phyloP scores from a whole-genome alignment of 2,797 vertebrate genomes.

The Orestias chungarensis region DNA sequence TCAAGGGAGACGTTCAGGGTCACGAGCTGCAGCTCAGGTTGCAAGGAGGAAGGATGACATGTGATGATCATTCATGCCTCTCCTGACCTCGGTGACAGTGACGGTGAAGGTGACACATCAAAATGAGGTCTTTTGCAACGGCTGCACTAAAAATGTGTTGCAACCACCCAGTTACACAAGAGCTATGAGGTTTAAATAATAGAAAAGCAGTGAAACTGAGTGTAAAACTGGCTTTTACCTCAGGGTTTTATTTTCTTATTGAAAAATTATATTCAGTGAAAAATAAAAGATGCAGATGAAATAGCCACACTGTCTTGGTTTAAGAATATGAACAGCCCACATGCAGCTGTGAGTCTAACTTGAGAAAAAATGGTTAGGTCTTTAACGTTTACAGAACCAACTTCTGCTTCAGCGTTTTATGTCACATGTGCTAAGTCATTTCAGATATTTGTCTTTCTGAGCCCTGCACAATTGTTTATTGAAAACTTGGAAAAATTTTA shows the following conservation, averaged over 20 bases:
- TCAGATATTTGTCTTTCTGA: too few species aligned
- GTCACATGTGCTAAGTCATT: background rate
- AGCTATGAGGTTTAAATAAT: background rate
- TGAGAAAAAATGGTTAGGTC: too few species aligned
- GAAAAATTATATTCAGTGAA: background rate
- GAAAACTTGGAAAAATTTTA: too few species aligned
- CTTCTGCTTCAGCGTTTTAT: too few species aligned
- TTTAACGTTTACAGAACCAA: too few species aligned
- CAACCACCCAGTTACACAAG: constrained; percentile 17
- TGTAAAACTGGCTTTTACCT: background rate
- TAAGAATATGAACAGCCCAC: too few species aligned
- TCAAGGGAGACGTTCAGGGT: constrained; percentile 58
- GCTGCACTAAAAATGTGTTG: constrained; percentile 16
- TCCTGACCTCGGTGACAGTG: constrained; percentile 29
- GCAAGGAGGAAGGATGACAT: constrained; percentile 61
- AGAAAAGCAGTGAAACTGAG: background rate
- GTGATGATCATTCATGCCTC: constrained; percentile 52
- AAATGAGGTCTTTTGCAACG: constrained; percentile 12
- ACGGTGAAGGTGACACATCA: constrained; percentile 3
- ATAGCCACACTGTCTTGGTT: background rate
- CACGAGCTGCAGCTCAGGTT: constrained; percentile 18
- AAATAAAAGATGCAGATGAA: background rate
- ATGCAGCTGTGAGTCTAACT: background rate
- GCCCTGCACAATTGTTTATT: background rate
- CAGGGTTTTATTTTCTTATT: background rate